phyloP scores from a whole-genome alignment of 1,140 invertebrate species.

The Ruditapes philippinarum region DNA sequence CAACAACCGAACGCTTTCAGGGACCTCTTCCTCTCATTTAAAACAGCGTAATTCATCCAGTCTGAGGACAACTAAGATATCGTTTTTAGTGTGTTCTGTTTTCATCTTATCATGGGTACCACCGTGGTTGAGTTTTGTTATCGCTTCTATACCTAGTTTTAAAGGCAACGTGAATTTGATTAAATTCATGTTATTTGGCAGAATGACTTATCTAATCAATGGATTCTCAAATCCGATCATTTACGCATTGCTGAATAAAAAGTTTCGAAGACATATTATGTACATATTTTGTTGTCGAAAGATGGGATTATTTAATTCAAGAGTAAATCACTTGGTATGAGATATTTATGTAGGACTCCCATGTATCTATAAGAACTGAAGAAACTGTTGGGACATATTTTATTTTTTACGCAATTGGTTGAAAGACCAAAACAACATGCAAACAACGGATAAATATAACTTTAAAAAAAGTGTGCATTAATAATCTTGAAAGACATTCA shows the following conservation, averaged over 20 bases:
- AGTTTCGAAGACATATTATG: slow-evolving; percentile 15
- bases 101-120: slow-evolving; percentile 43
- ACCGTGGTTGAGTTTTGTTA: slow-evolving; percentile 35
- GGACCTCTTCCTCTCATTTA: background rate
- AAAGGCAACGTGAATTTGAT: background rate
- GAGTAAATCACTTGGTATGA: too few species aligned
- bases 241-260: slow-evolving; percentile 26
- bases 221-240: slow-evolving; percentile 32
- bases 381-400: too few species aligned
- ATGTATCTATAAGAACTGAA: too few species aligned
- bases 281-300: background rate
- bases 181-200: slow-evolving; percentile 21
- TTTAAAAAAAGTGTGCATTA: too few species aligned
- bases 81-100: slow-evolving; percentile 22
- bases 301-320: too few species aligned
- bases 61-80: slow-evolving; percentile 29
- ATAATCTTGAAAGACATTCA: too few species aligned
- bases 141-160: background rate
- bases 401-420: too few species aligned
- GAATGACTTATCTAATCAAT: slow-evolving; percentile 53
- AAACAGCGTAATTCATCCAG: background rate
- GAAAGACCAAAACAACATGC: too few species aligned
- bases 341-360: too few species aligned
- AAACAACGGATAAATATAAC: too few species aligned
- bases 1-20: background rate